Percentiles rank a stretch among this genome's conserved stretches.
Evolutionary conservation across 2,888 invertebrate genomes (phyloP).

Genomic region (Fabriciana adippe): DNA sequence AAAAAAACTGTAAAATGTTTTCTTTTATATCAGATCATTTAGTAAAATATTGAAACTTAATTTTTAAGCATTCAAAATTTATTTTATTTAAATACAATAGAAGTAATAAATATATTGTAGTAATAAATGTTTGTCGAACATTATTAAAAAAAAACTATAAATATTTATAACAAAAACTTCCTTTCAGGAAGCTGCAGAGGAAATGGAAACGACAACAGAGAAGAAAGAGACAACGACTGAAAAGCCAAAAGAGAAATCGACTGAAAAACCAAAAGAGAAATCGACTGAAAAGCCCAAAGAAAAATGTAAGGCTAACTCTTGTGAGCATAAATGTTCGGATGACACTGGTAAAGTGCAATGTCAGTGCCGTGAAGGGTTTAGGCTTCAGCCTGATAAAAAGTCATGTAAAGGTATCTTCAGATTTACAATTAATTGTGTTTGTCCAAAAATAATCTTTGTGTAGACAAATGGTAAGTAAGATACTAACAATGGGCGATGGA

Average conservation of each 20-base stretch:
- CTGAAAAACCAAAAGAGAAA: conserved; percentile 46
- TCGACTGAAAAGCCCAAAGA: conserved; percentile 49
- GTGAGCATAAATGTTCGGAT: conserved; percentile 66
- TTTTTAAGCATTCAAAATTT: background rate
- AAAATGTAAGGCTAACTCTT: conserved; percentile 60
- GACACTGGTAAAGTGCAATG: conserved; percentile 58
- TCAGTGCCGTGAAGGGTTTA: conserved; percentile 61
- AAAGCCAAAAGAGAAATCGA: conserved; percentile 46
- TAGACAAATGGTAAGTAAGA: conserved; percentile 22
- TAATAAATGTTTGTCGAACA: too few relatives aligned
- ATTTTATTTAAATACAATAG: too few relatives aligned
- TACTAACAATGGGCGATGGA: conserved; percentile 31
- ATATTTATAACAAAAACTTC: too few relatives aligned
- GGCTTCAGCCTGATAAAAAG: conserved; percentile 63
- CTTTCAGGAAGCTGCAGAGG: conserved; percentile 60
- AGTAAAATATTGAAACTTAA: background rate
- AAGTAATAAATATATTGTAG: too few relatives aligned
- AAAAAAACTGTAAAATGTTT: too few relatives aligned
- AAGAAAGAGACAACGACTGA: conserved; percentile 48
- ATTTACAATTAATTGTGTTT: conserved; percentile 30
- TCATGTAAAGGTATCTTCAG: conserved; percentile 64
- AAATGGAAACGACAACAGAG: conserved; percentile 53
- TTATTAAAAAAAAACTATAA: too few relatives aligned
- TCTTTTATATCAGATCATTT: background rate
- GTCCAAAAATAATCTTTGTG: conserved; percentile 16